Evolutionary conservation across 2,113 vertebrate genomes (phyloP).

Genomic region (Datnioides undecimradiatus): DNA sequence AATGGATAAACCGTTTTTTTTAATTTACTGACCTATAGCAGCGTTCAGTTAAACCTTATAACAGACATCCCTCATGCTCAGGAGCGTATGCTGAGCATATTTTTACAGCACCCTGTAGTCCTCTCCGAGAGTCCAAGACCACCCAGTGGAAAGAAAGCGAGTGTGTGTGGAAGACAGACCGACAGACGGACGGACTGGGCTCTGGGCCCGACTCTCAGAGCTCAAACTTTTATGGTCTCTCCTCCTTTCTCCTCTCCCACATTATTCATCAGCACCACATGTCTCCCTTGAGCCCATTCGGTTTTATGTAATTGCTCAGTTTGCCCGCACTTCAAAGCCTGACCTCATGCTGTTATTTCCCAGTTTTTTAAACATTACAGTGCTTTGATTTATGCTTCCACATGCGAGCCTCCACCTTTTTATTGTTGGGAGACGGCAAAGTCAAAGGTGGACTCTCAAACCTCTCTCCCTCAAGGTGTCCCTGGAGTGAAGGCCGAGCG

Average conservation of each 20-base stretch:
- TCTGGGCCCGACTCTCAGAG: neutral
- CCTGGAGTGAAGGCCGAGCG: slow-evolving; percentile 89
- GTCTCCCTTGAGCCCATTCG: neutral
- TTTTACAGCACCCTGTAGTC: neutral
- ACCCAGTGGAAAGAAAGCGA: neutral
- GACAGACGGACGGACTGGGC: neutral
- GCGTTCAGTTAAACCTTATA: neutral
- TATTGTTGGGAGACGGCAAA: neutral
- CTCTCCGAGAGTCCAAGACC: slow-evolving; percentile 15
- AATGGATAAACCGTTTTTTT: neutral
- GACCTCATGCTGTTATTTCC: neutral
- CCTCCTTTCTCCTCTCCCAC: neutral
- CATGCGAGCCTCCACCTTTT: neutral
- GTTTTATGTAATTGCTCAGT: neutral
- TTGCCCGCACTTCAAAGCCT: slow-evolving; percentile 6
- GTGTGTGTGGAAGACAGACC: neutral
- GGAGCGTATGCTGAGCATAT: neutral
- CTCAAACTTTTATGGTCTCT: neutral
- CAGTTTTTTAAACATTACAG: neutral
- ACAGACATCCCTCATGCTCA: neutral
- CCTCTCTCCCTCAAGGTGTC: slow-evolving; percentile 83
- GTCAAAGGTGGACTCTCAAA: neutral
- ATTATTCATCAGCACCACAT: slow-evolving; percentile 5
- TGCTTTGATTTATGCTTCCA: neutral
- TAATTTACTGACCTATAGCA: neutral